A percentile compares a stretch with the other conserved stretches of the same genome.
Evolutionary conservation across 2,113 vertebrate species (phyloP).

Genomic region (Capra hircus): DNA sequence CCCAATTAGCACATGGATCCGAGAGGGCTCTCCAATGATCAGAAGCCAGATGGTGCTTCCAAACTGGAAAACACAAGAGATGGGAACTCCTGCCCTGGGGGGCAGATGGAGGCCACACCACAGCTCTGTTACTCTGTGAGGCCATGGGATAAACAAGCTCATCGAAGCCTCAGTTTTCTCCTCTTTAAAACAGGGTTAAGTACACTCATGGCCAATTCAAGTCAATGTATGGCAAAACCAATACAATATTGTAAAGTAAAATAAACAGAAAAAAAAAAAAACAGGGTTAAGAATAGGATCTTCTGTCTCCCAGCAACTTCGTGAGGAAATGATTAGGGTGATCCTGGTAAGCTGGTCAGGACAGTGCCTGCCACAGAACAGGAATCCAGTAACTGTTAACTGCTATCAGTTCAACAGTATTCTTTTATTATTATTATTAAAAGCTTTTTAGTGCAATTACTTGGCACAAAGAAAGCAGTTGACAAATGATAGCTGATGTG

Average conservation of each 20-base stretch:
- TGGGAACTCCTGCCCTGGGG: not conserved
- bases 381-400: not conserved
- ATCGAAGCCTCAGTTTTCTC: not conserved
- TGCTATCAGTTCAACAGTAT: not conserved
- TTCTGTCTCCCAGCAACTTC: not conserved
- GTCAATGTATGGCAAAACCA: too few species aligned
- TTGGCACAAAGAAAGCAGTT: slow-evolving; percentile 23
- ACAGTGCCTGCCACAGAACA: not conserved
- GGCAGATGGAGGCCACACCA: not conserved
- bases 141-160: not conserved
- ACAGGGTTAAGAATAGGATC: not conserved
- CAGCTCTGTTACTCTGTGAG: not conserved
- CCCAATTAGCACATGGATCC: not conserved
- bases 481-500: not conserved
- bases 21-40: not conserved
- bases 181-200: slow-evolving; percentile 10
- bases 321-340: slow-evolving; percentile 5
- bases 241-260: too few species aligned
- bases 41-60: not conserved
- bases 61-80: not conserved
- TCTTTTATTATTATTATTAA: not conserved
- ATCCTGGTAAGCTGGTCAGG: not conserved
- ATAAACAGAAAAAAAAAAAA: not conserved
- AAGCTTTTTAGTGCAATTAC: not conserved
- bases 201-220: too few species aligned